Base-by-base conservation (phyloP, 2,888 invertebrate genomes). In the Endomychus coccineus region DNA sequence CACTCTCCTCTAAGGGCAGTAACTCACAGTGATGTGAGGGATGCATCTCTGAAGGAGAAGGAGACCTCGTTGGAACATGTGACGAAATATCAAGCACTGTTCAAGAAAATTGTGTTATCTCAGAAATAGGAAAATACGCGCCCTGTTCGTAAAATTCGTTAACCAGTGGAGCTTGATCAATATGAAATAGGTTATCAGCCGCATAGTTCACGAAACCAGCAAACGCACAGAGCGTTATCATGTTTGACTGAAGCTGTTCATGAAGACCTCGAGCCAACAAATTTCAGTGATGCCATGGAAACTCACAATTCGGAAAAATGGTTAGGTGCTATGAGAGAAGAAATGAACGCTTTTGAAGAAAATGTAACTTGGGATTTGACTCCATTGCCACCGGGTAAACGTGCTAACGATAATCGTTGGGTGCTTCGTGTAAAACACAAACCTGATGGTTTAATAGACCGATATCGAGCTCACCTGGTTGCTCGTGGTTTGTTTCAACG, bases 391-490 rank as follows among this genome's bases (percentile, higher is more conserved):
- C 27, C 6, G 22, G 34, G 32, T 27, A 42, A 29, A 36, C 43
- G 45, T 23, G 27, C 30, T 3, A 29, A 44, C 12, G 28, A 15
- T 4, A 40, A 36, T 39, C 41, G 36, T 6, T 46, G 44, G 40
- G 38, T 44, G 9, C 43, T 33, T 31, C 35, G 32, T 19, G 7
- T 44, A 0, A 52, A 54, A 27, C 16, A 33, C 7, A 42, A 42
- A 14, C 25, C 21, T 15, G 49, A 57, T 42, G 55, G 52, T 12
- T 39, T 34, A 21, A 39, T 46, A 3, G 43, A 50, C 6, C 16
- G 45, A 2, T 53, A 44, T 45, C 59, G 54, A 34, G 56, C 51
- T 12, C 30, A 56, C 19, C 43, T 57, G 3, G 56, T 55, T 19
- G 51, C 46, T 3, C 36, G 45, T 27, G 54, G 56, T 4, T 52